Conservation (phyloP, 2,888 invertebrate species). For the Sarcophaga variegata region DNA sequence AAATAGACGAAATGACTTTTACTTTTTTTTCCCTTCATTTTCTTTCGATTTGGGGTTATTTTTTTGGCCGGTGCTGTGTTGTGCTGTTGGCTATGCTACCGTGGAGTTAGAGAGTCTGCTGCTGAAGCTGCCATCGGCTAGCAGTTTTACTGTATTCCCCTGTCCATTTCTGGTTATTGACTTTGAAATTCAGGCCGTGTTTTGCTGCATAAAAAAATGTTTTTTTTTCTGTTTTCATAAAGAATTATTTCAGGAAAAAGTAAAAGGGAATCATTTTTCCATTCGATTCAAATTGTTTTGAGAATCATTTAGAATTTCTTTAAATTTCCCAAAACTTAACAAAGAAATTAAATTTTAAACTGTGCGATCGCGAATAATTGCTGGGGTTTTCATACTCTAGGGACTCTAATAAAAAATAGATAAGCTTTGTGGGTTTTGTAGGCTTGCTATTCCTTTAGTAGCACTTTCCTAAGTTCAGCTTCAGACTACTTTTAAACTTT, state of each 20-base stretch:
- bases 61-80: neutral
- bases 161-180: conserved; percentile 47
- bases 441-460: too few relatives aligned
- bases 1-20: conserved; percentile 45
- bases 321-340: too few relatives aligned
- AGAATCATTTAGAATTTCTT: too few relatives aligned
- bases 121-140: neutral
- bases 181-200: conserved; percentile 38
- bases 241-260: neutral
- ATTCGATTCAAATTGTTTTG: neutral
- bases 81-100: neutral
- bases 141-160: neutral
- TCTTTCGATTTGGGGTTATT: neutral
- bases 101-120: too few relatives aligned
- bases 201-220: neutral
- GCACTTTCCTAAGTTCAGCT: too few relatives aligned
- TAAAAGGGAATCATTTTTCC: neutral
- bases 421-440: too few relatives aligned
- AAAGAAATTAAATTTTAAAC: too few relatives aligned
- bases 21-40: conserved; percentile 34
- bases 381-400: too few relatives aligned
- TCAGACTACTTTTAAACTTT: too few relatives aligned
- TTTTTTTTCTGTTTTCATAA: neutral
- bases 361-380: too few relatives aligned
- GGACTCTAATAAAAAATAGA: too few relatives aligned